Evolutionary conservation across 2,888 invertebrate species (phyloP).

Genomic region (Pristionchus entomophagus): DNA sequence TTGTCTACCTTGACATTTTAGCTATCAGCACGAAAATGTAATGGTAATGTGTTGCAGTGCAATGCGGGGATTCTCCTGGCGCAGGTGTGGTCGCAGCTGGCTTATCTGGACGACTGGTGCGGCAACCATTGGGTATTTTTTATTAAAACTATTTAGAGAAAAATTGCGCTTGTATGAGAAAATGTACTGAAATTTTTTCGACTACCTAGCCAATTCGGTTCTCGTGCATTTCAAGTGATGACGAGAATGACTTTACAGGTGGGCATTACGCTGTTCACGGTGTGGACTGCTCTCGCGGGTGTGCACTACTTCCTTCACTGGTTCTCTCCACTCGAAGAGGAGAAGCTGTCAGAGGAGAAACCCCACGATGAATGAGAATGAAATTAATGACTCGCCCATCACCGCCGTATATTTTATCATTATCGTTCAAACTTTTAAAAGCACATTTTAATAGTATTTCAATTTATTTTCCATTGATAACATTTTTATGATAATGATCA

Average conservation of each 20-base stretch:
- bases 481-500: too few relatives aligned
- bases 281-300: conserved; percentile 69
- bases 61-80: conserved; percentile 71
- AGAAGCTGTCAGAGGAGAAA: background rate
- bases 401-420: too few relatives aligned
- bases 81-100: conserved; percentile 74
- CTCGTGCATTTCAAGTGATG: background rate
- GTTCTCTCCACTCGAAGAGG: background rate
- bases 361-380: too few relatives aligned
- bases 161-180: background rate
- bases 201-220: background rate
- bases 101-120: conserved; percentile 70
- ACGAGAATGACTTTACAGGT: background rate
- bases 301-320: background rate
- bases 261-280: conserved; percentile 72
- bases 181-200: too few relatives aligned
- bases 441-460: too few relatives aligned
- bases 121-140: conserved; percentile 69
- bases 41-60: too few relatives aligned
- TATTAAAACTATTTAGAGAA: background rate
- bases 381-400: too few relatives aligned
- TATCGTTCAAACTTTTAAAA: too few relatives aligned
- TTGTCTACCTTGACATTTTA: too few relatives aligned
- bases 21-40: too few relatives aligned
- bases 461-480: too few relatives aligned